Evolutionary conservation across 2,888 invertebrate species (phyloP).

Genomic region (Clostera curtula): DNA sequence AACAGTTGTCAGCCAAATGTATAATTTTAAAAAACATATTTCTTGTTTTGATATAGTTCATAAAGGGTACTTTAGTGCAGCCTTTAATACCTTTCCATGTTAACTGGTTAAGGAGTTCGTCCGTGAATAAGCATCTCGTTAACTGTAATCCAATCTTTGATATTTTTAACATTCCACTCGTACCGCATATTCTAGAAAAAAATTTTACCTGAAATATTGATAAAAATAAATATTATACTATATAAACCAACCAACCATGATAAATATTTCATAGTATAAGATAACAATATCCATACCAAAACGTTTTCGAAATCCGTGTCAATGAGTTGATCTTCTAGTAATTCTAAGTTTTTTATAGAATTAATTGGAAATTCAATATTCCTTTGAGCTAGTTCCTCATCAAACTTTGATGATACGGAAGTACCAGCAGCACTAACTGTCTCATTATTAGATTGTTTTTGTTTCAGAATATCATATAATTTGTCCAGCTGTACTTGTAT

Average conservation of each 20-base stretch:
- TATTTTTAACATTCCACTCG: neutral
- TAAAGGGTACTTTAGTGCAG: conserved; percentile 4
- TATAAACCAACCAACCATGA: neutral
- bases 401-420: neutral
- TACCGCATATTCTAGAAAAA: conserved; percentile 1
- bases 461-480: conserved; percentile 2
- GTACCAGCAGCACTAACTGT: neutral
- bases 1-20: conserved; percentile 3
- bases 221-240: neutral
- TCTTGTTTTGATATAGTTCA: conserved; percentile 3
- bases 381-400: conserved; percentile 1
- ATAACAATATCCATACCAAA: conserved; percentile 2
- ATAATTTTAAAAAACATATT: conserved; percentile 3
- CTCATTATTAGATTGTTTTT: neutral
- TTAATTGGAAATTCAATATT: conserved; percentile 2
- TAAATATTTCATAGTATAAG: conserved; percentile 1
- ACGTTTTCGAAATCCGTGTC: conserved; percentile 2
- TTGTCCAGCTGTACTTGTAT: conserved; percentile 2
- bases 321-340: conserved; percentile 1
- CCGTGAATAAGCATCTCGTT: conserved; percentile 1
- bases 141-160: conserved; percentile 1
- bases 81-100: conserved; percentile 3
- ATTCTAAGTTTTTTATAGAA: neutral
- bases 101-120: conserved; percentile 1
- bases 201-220: conserved; percentile 1